These are phyloP conservation scores for Rhodinocichla rosea DNA, from an alignment of 2,113 vertebrate genomes.

Conservation along the genomic window DNA sequence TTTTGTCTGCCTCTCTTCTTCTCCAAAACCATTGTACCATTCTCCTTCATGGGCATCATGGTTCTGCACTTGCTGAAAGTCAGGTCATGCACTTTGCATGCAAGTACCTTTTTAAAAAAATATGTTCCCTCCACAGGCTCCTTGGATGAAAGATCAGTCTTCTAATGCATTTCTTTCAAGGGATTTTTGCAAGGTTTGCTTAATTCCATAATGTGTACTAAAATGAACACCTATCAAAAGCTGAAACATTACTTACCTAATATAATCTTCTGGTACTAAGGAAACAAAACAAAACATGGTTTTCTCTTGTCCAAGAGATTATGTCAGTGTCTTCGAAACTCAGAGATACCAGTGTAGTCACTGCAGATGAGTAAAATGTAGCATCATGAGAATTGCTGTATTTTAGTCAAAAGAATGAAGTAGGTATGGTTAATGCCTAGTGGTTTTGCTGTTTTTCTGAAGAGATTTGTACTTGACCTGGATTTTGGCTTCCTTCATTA, in stretches of 20 bases:
- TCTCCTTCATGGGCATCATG: not conserved
- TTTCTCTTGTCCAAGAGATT: not conserved
- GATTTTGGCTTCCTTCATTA: constrained; percentile 12
- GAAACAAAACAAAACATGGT: not conserved
- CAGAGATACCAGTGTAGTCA: not conserved
- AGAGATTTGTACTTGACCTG: not conserved
- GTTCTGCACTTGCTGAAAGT: not conserved
- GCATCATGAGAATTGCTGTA: not conserved
- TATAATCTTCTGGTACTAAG: not conserved
- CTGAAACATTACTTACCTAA: not conserved
- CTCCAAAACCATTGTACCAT: not conserved
- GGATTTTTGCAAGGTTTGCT: not conserved
- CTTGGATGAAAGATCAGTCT: not conserved
- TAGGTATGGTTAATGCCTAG: not conserved
- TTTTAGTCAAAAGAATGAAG: constrained; percentile 10
- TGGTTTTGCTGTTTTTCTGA: constrained; percentile 1
- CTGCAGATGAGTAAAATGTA: not conserved
- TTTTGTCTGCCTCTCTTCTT: not conserved
- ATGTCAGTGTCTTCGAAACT: not conserved
- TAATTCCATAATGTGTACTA: not conserved
- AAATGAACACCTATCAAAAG: not conserved
- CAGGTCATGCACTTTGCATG: not conserved
- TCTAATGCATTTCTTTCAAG: not conserved
- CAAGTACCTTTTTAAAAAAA: not conserved
- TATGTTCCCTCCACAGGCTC: not conserved